Evolutionary conservation across 2,113 vertebrate genomes (phyloP).

Genomic region (Dipodomys spectabilis): DNA sequence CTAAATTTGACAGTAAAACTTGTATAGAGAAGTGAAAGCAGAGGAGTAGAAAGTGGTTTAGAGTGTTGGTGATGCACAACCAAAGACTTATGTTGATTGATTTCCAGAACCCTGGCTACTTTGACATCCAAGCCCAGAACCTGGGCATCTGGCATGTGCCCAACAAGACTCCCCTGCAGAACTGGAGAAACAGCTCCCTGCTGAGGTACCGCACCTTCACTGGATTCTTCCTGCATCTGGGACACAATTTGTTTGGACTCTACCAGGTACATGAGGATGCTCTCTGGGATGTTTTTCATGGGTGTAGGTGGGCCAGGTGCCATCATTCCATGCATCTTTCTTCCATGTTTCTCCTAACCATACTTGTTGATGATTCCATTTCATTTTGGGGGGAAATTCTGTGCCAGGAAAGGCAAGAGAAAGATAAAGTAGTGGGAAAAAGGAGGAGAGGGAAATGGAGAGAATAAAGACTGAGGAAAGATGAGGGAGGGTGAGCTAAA

Average conservation of each 20-base stretch:
- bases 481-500: too few relatives aligned
- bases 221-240: conserved; percentile 36
- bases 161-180: conserved; percentile 50
- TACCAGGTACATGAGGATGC: conserved; percentile 44
- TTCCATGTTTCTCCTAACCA: too few relatives aligned
- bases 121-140: conserved; percentile 54
- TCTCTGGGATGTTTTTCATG: not conserved
- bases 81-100: not conserved
- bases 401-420: not conserved
- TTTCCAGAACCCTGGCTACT: conserved; percentile 79
- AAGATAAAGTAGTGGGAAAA: not conserved
- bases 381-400: not conserved
- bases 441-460: too few relatives aligned
- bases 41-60: too few relatives aligned
- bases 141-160: conserved; percentile 76
- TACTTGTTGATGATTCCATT: not conserved
- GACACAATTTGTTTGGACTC: conserved; percentile 66
- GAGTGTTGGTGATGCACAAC: too few relatives aligned
- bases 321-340: not conserved
- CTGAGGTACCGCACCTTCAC: conserved; percentile 68
- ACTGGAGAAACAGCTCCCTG: conserved; percentile 59
- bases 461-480: too few relatives aligned
- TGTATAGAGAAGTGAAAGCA: too few relatives aligned
- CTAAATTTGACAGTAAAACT: too few relatives aligned
- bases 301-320: not conserved